A percentile compares a stretch with the other conserved stretches of the same genome.
These are phyloP conservation scores for Nineta flava DNA, from an alignment of 2,888 invertebrate genomes.

Conservation along the genomic window DNA sequence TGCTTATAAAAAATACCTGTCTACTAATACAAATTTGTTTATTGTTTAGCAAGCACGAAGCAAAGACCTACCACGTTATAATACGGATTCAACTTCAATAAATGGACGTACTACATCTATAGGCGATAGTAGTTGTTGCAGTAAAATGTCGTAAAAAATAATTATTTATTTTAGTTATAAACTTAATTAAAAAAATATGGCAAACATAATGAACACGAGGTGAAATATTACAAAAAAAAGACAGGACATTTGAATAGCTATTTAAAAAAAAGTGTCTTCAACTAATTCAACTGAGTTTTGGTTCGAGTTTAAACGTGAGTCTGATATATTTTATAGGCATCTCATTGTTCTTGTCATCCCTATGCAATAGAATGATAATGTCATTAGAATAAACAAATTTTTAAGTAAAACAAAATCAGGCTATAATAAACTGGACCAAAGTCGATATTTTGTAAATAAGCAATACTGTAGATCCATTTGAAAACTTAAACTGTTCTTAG, in stretches of 20 bases:
- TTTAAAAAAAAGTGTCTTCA: neutral
- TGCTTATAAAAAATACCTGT: too few relatives aligned
- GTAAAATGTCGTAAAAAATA: conserved; percentile 21
- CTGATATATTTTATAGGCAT: neutral
- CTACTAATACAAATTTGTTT: neutral
- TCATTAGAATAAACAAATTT: too few relatives aligned
- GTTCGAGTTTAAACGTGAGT: neutral
- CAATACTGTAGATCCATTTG: too few relatives aligned
- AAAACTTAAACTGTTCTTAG: too few relatives aligned
- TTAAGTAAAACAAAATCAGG: too few relatives aligned
- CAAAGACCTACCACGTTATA: conserved; percentile 65
- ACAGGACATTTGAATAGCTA: too few relatives aligned
- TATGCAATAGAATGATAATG: too few relatives aligned
- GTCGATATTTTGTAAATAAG: neutral
- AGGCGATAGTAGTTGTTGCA: conserved; percentile 49
- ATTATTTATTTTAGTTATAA: neutral
- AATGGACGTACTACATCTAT: conserved; percentile 55
- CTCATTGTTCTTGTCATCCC: too few relatives aligned
- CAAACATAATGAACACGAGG: too few relatives aligned
- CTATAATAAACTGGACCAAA: neutral
- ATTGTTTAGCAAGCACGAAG: conserved; percentile 62
- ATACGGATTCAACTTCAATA: conserved; percentile 50
- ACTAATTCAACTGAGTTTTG: neutral
- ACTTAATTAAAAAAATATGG: too few relatives aligned
- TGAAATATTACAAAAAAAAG: too few relatives aligned